Base-by-base conservation (phyloP, 2,888 invertebrate species). In the Agonopterix alstromeriana region DNA sequence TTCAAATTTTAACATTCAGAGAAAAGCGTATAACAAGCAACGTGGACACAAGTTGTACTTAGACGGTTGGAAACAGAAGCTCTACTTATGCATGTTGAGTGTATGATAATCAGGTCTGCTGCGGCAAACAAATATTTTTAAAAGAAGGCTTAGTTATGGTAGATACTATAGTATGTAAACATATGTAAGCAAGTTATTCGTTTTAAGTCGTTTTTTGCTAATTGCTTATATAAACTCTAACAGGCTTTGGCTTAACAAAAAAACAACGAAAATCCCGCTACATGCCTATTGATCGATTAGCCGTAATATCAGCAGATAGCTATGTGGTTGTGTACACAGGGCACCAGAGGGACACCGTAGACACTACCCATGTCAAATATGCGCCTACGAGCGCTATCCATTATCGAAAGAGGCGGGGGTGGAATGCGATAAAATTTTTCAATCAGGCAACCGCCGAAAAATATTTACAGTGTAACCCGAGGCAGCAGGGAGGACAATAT, bases 381-480 rank as follows among this genome's bases (percentile, higher is more conserved):
- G 61, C 63, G 72, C 72, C 69, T 71, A 67, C 65, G 67, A 74
- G 62, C 70, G 72, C 77, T 74, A 85, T 81, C 81, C 79, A 82
- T 83, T 86, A 83, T 77, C 76, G 70, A 65, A 63, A 62, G 64
- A 69, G 67, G 72, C 59, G 70, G 72, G 77, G 78, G 71, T 70
- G 73, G 82, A 82, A 86, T 84, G 80, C 77, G 82, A 85, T 85
- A 87, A 84, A 82, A 85, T 52, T 70, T 82, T 87, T 87, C 87
- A 87, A 88, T 87, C 86, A 86, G 77, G 75, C 78, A 73, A 74
- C 82, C 77, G 69, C 81, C 83, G 78, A 85, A 84, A 85, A 86
- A 86, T 87, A 85, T 87, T 82, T 85, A 85, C 85, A 78, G 76
- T 80, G 82, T 86, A 86, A 84, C 84, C 83, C 74, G 81, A 86